A percentile compares a stretch with the other conserved stretches of the same genome.
These are phyloP conservation scores for Pithys albifrons DNA, from an alignment of 2,113 vertebrate species.

Conservation along the genomic window DNA sequence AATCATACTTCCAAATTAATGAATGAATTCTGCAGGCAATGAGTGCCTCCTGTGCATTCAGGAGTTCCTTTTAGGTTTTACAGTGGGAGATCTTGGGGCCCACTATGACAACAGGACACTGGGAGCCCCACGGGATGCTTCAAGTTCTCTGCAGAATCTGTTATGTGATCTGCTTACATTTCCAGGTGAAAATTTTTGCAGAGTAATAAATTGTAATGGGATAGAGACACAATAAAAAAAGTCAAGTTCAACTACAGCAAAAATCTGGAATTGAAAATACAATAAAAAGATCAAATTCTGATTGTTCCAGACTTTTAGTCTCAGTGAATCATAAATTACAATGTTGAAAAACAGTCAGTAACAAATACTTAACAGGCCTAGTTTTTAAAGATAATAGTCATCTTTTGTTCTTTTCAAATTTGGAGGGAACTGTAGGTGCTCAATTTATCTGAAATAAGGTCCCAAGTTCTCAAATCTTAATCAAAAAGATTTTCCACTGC, in stretches of 20 bases:
- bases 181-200: neutral
- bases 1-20: neutral
- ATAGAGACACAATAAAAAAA: neutral
- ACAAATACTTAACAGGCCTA: neutral
- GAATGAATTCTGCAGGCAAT: neutral
- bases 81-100: neutral
- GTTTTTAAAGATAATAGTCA: neutral
- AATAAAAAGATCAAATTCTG: neutral
- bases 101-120: neutral
- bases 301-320: neutral
- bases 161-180: neutral
- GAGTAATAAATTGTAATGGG: neutral
- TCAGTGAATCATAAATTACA: neutral
- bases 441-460: neutral
- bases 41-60: neutral
- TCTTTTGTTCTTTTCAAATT: neutral
- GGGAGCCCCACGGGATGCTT: neutral
- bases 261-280: slow-evolving; percentile 3
- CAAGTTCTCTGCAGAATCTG: neutral
- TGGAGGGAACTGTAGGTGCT: neutral
- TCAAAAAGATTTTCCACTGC: neutral
- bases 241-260: neutral
- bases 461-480: neutral
- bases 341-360: neutral
- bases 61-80: neutral